Conservation (phyloP, 2,113 vertebrate species). For the Bufo gargarizans region DNA sequence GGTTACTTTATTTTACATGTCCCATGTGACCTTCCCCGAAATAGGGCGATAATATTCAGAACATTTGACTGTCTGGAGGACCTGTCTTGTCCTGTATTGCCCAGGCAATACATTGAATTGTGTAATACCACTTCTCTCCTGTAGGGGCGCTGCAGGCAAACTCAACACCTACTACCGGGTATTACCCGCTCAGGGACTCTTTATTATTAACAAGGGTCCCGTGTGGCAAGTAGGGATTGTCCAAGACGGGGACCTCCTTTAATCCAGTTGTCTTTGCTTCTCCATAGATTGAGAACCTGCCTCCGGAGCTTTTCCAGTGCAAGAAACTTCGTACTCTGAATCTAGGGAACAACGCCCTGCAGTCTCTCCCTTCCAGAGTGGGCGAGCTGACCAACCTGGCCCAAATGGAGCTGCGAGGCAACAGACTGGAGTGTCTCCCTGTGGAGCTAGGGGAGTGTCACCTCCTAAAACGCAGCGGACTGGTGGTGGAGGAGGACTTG, state of each 20-base stretch:
- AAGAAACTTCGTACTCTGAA: constrained; percentile 91
- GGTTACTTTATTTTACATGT: too few relatives aligned
- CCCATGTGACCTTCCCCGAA: too few relatives aligned
- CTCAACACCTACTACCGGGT: too few relatives aligned
- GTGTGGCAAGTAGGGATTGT: too few relatives aligned
- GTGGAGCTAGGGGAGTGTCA: constrained; percentile 94
- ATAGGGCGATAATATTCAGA: too few relatives aligned
- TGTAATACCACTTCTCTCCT: too few relatives aligned
- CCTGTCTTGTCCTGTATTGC: too few relatives aligned
- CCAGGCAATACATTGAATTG: too few relatives aligned
- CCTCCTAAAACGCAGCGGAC: constrained; percentile 85
- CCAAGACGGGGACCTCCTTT: not conserved
- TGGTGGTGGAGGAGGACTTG: constrained; percentile 95
- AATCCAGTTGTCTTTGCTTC: not conserved
- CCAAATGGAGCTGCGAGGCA: constrained; percentile 92
- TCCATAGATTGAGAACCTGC: constrained; percentile 87
- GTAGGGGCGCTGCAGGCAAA: too few relatives aligned
- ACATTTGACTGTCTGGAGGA: too few relatives aligned
- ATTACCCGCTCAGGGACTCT: too few relatives aligned
- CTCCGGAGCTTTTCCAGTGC: constrained; percentile 95
- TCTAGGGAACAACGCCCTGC: constrained; percentile 93
- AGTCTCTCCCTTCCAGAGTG: constrained; percentile 87
- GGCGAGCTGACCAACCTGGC: constrained; percentile 89
- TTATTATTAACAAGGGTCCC: too few relatives aligned
- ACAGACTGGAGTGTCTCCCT: constrained; percentile 91